Base-by-base conservation (phyloP, 2,113 vertebrate species). In the Lathamus discolor region DNA sequence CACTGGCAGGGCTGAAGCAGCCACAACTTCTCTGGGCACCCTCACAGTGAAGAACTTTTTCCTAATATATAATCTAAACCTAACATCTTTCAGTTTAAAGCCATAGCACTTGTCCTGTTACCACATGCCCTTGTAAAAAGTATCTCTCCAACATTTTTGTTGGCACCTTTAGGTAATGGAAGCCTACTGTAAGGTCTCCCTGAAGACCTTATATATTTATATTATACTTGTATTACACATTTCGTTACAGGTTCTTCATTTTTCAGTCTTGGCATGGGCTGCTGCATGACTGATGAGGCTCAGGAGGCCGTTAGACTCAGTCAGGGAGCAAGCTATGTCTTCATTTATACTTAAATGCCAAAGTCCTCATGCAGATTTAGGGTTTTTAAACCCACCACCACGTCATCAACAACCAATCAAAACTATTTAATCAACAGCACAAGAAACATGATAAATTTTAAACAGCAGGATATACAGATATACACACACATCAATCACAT, bases 261-360 rank as follows among this genome's bases (percentile, higher is more conserved):
- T 49, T 78, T 91, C 84, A 55, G 31, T 44, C 87, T 37, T 9
- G 3, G 54, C 46, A 48, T 72, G 55, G 85, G 44, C 64, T 91
- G 59, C 54, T 77, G 73, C 49, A 39, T 90, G 93, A 94, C 11
- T 83, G 91, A 94, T 78, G 93, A 94, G 67, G 74, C 72, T 66
- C 85, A 61, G 59, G 86, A 95, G 75, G 57, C 44, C 94, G 48
- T 82, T 95, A 86, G 13, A 92, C 66, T 15, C 28, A 63, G 39
- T 84, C 76, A 66, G 37, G 94, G 70, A 94, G 49, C 23, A 68
- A 95, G 41, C 43, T 91, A 70, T 52, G 49, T 89, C 86, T 97
- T 95, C 57, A 90, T 95, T 95, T 96, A 57, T 54, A 80, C 59
- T 63, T 72, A 90, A 96, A 96, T 44, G 48, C 12, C 87, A 96